Evolutionary conservation across 1,140 invertebrate genomes (phyloP).

Genomic region (Ctenoplectra terminalis): DNA sequence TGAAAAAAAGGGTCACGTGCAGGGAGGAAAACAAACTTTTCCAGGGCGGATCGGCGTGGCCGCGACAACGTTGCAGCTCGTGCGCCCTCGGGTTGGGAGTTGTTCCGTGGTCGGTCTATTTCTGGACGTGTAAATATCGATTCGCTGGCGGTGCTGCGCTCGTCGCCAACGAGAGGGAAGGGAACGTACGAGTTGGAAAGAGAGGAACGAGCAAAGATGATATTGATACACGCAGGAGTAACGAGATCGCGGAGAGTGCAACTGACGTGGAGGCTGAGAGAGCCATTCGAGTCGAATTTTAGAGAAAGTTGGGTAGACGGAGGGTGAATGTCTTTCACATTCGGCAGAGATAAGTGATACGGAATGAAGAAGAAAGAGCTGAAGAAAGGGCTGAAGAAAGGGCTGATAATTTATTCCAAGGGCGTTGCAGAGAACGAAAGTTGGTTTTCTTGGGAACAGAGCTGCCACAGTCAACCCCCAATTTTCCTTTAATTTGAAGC

Average conservation of each 20-base stretch:
- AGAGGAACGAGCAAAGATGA: slow-evolving; percentile 24
- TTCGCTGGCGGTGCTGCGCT: slow-evolving; percentile 57
- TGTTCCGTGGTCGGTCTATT: slow-evolving; percentile 72
- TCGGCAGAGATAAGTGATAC: no score
- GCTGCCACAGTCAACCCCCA: no score
- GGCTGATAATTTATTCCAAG: no score
- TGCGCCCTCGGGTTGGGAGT: slow-evolving; percentile 47
- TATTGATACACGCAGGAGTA: slow-evolving; percentile 8
- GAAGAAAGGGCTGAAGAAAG: no score
- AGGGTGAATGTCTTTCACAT: not conserved
- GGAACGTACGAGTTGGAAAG: not conserved
- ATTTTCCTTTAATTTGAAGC: no score
- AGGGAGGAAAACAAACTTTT: slow-evolving; percentile 39
- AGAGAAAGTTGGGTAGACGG: not conserved
- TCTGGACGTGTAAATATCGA: slow-evolving; percentile 77
- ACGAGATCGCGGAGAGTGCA: not conserved
- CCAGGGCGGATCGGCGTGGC: slow-evolving; percentile 24
- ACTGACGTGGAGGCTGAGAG: not conserved
- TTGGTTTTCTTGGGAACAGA: no score
- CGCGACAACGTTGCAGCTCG: slow-evolving; percentile 49
- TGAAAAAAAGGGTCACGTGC: slow-evolving; percentile 17
- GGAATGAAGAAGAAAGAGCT: no score
- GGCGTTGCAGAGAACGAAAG: no score
- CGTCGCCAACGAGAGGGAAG: slow-evolving; percentile 12
- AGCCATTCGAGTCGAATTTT: not conserved